Conservation (phyloP, 2,113 vertebrate genomes). For the Struthidea cinerea region DNA sequence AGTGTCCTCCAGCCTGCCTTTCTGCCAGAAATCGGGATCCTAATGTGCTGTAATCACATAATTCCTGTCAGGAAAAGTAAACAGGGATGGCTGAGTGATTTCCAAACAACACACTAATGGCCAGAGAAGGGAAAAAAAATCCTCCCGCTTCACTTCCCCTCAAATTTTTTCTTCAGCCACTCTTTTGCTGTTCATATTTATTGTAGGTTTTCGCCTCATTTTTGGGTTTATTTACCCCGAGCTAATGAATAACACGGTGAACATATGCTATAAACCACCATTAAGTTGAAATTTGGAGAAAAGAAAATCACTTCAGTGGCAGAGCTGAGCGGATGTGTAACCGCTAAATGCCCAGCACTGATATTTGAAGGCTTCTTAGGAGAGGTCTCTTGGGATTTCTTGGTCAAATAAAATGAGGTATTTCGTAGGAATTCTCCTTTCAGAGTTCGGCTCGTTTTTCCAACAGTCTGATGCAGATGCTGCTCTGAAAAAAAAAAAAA, state of each 20-base stretch:
- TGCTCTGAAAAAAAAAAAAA: neutral
- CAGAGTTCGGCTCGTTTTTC: neutral
- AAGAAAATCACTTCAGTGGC: conserved; percentile 50
- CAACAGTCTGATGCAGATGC: conserved; percentile 14
- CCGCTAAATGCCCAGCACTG: conserved; percentile 31
- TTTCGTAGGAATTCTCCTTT: conserved; percentile 6
- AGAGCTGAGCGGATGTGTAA: conserved; percentile 20
- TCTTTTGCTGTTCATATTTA: conserved; percentile 34
- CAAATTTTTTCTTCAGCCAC: neutral
- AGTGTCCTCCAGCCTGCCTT: conserved; percentile 18
- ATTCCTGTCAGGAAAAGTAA: conserved; percentile 63
- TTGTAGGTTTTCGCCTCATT: neutral
- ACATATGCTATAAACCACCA: conserved; percentile 55
- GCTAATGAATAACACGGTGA: conserved; percentile 50
- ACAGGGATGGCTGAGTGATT: conserved; percentile 56
- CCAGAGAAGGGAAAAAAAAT: neutral
- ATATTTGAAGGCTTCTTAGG: conserved; percentile 31
- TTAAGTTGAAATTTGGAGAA: conserved; percentile 59
- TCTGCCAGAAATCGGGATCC: conserved; percentile 17
- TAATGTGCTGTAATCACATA: conserved; percentile 56
- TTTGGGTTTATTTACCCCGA: conserved; percentile 59
- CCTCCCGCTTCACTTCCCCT: neutral
- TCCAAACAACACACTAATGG: conserved; percentile 46
- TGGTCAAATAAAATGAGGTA: conserved; percentile 1
- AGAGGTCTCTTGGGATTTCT: conserved; percentile 12